phyloP scores from a whole-genome alignment of 2,113 vertebrate genomes.

The Pluvialis apricaria region DNA sequence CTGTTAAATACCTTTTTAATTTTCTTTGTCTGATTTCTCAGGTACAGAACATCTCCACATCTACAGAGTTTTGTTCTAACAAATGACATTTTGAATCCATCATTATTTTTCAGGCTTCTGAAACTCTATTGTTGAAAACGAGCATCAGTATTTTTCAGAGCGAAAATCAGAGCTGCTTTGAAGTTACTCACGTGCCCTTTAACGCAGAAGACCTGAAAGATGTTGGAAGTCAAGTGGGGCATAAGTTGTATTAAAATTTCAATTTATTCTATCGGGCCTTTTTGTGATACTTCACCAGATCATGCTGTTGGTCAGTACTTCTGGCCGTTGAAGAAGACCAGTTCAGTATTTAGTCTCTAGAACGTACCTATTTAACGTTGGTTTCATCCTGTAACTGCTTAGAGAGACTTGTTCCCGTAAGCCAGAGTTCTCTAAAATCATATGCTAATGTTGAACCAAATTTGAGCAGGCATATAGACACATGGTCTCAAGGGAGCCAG shows the following conservation, averaged over 20 bases:
- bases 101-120: slow-evolving; percentile 46
- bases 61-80: slow-evolving; percentile 24
- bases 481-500: not conserved
- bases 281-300: not conserved
- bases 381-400: not conserved
- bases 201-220: not conserved
- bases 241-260: not conserved
- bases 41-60: not conserved
- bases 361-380: not conserved
- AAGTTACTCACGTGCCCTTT: not conserved
- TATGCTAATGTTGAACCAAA: not conserved
- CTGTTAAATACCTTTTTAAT: not conserved
- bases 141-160: slow-evolving; percentile 1
- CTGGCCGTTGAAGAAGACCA: not conserved
- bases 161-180: not conserved
- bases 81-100: slow-evolving; percentile 35
- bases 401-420: not conserved
- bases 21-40: slow-evolving; percentile 40
- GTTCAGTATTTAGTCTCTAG: not conserved
- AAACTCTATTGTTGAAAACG: not conserved
- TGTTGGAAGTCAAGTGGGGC: not conserved
- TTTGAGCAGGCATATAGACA: not conserved
- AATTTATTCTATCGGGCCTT: not conserved
- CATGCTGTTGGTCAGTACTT: not conserved
- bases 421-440: not conserved